These are phyloP conservation scores for Abrostola triplasia DNA, from an alignment of 2,888 invertebrate species.

Conservation along the genomic window DNA sequence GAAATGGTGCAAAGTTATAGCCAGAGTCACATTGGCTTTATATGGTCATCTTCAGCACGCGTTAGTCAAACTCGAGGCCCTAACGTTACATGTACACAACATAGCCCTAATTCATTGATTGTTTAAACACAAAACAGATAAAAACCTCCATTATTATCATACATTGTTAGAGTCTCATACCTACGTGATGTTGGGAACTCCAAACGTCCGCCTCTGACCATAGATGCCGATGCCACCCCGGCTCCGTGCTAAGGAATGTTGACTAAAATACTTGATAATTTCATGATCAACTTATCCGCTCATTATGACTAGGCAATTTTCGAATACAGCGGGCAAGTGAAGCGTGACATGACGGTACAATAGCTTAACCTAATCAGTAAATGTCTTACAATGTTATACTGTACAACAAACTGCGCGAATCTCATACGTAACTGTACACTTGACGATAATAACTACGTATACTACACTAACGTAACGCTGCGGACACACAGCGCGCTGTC, in stretches of 20 bases:
- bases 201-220: neutral
- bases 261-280: slow-evolving; percentile 51
- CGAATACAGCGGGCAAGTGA: slow-evolving; percentile 73
- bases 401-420: slow-evolving; percentile 77
- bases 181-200: neutral
- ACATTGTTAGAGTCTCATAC: neutral
- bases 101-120: no score
- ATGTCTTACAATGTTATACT: slow-evolving; percentile 68
- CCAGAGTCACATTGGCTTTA: slow-evolving; percentile 30
- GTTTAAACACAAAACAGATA: no score
- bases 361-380: slow-evolving; percentile 63
- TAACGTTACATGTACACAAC: no score
- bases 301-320: slow-evolving; percentile 82
- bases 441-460: slow-evolving; percentile 61
- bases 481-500: neutral
- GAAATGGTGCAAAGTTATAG: slow-evolving; percentile 55
- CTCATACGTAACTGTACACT: slow-evolving; percentile 88
- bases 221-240: slow-evolving; percentile 32
- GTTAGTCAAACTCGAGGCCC: neutral
- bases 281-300: slow-evolving; percentile 68
- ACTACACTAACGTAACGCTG: slow-evolving; percentile 46
- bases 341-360: slow-evolving; percentile 50
- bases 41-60: neutral
- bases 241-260: slow-evolving; percentile 55
- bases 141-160: no score